A percentile compares a stretch with the other conserved stretches of the same genome.
These are phyloP conservation scores for Heliconius hewitsoni DNA, from an alignment of 1,140 invertebrate species.

Conservation along the genomic window DNA sequence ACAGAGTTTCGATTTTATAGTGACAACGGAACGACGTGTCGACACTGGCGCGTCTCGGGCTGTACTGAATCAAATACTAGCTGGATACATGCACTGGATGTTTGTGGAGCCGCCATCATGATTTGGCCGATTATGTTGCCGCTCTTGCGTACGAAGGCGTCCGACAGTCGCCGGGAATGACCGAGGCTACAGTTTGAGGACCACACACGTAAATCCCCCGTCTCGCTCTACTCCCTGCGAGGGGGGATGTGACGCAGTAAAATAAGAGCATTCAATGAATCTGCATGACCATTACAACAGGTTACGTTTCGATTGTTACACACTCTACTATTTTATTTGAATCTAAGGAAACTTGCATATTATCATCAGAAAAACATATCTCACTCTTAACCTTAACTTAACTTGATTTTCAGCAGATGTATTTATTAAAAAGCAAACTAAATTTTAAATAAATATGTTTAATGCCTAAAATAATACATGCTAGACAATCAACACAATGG, in stretches of 20 bases:
- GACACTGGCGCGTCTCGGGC: slow-evolving; percentile 65
- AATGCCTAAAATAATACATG: background rate
- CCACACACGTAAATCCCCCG: slow-evolving; percentile 72
- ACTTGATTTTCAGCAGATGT: background rate
- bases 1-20: slow-evolving; percentile 59
- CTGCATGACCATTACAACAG: slow-evolving; percentile 39
- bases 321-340: slow-evolving; percentile 19
- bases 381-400: background rate
- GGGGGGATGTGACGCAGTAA: slow-evolving; percentile 62
- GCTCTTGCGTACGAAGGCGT: slow-evolving; percentile 58
- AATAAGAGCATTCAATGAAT: slow-evolving; percentile 79
- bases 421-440: background rate
- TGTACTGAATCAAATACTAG: slow-evolving; percentile 68
- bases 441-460: background rate
- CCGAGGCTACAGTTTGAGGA: slow-evolving; percentile 52
- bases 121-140: slow-evolving; percentile 75
- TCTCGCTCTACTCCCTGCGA: slow-evolving; percentile 65
- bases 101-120: slow-evolving; percentile 79
- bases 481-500: slow-evolving; percentile 56
- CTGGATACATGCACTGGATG: slow-evolving; percentile 65
- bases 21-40: slow-evolving; percentile 54
- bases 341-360: background rate
- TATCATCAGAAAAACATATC: background rate
- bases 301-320: slow-evolving; percentile 28
- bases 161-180: slow-evolving; percentile 46